phyloP scores from a whole-genome alignment of 2,113 vertebrate species.

The Urocolius indicus region DNA sequence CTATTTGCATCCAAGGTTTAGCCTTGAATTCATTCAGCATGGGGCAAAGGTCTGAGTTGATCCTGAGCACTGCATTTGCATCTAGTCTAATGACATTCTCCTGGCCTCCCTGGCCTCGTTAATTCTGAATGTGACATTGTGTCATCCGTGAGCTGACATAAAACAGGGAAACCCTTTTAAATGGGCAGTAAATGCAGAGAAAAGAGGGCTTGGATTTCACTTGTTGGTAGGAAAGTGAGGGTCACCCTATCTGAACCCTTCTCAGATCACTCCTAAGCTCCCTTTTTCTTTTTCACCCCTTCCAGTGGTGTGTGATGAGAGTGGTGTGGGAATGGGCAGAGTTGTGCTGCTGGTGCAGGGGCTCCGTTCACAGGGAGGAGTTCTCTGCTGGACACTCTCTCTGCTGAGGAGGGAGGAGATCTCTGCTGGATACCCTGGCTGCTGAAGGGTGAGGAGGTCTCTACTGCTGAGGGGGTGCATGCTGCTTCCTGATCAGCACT shows the following conservation, averaged over 20 bases:
- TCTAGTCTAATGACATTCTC: constrained; percentile 39
- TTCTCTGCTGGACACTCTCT: fast-evolving
- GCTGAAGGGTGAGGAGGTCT: not conserved
- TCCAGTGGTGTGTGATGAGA: too few relatives aligned
- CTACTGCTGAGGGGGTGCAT: not conserved
- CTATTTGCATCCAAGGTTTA: constrained; percentile 24
- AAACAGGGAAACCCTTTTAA: constrained; percentile 6
- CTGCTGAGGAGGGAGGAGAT: not conserved
- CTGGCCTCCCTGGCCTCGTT: not conserved
- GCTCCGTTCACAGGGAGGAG: not conserved
- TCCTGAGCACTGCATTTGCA: constrained; percentile 37
- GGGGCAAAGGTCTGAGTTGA: not conserved
- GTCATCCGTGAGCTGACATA: constrained; percentile 30
- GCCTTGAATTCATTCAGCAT: constrained; percentile 10
- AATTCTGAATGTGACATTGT: constrained; percentile 48
- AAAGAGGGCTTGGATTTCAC: not conserved
- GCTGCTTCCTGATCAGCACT: not conserved
- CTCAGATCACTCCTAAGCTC: not conserved
- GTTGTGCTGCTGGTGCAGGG: not conserved
- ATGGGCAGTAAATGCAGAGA: not conserved
- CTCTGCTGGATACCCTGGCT: fast-evolving
- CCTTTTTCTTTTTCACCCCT: not conserved
- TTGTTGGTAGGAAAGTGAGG: not conserved
- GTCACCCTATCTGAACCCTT: not conserved
- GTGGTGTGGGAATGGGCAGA: not conserved